A percentile compares a stretch with the other conserved stretches of the same genome.
Conservation (phyloP, 2,113 vertebrate genomes). For the Oncorhynchus kisutch region DNA sequence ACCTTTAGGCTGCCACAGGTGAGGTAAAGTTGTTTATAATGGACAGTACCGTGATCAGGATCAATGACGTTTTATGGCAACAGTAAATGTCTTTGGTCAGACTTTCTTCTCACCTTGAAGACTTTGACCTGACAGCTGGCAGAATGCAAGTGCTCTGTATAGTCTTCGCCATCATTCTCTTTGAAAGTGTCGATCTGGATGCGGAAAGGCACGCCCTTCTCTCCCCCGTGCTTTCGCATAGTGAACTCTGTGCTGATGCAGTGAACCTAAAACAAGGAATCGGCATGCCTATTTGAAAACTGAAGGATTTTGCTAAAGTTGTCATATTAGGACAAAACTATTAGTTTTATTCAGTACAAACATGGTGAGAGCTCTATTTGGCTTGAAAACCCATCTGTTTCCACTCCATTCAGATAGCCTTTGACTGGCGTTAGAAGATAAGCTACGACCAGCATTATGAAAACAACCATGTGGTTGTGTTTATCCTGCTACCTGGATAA, state of each 20-base stretch:
- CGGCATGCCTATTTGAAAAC: neutral
- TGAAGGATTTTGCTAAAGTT: too few species aligned
- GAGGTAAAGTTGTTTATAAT: neutral
- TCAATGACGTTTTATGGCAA: neutral
- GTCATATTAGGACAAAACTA: neutral
- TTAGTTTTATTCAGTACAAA: neutral
- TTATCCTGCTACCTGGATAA: conserved; percentile 86
- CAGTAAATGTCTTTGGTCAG: neutral
- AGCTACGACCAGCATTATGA: neutral
- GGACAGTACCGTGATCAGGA: neutral
- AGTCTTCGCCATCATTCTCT: conserved; percentile 88
- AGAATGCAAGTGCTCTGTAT: conserved; percentile 93
- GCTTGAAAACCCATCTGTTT: neutral
- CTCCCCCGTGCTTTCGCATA: conserved; percentile 95
- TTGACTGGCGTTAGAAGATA: neutral
- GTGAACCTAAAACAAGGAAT: conserved; percentile 79
- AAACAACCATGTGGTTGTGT: neutral
- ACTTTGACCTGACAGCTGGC: conserved; percentile 99
- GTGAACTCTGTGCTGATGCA: conserved; percentile 99
- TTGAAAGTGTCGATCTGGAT: conserved; percentile 97
- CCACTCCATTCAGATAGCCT: neutral
- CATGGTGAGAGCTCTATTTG: neutral
- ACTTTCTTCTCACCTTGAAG: conserved; percentile 84
- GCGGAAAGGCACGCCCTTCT: conserved; percentile 96
- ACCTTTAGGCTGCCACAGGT: conserved; percentile 86